phyloP scores from a whole-genome alignment of 1,140 invertebrate species.

The Steinernema feltiae region DNA sequence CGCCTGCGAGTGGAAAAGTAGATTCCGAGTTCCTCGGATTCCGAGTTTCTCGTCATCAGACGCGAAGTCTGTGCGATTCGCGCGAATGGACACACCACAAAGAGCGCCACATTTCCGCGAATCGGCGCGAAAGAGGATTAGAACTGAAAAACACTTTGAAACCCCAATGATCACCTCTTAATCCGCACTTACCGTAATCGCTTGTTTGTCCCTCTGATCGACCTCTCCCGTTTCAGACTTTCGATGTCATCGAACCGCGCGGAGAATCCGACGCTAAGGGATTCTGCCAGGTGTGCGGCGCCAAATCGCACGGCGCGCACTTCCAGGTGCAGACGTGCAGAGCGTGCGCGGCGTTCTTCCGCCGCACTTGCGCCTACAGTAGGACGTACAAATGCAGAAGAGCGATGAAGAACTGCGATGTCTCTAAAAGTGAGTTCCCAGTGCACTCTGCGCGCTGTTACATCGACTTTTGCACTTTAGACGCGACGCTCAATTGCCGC shows the following conservation, averaged over 20 bases:
- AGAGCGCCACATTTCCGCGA: no score
- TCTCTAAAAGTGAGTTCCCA: slow-evolving; percentile 71
- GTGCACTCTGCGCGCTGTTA: not conserved
- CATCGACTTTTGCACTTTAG: not conserved
- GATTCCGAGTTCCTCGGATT: no score
- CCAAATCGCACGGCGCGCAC: slow-evolving; percentile 90
- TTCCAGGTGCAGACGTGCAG: slow-evolving; percentile 93
- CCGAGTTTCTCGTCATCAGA: no score
- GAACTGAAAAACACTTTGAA: no score
- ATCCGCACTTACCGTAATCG: no score
- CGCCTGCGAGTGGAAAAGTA: no score
- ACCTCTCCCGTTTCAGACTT: not conserved
- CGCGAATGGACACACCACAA: no score
- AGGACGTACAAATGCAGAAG: slow-evolving; percentile 96
- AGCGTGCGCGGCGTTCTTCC: slow-evolving; percentile 90
- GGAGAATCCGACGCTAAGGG: not conserved
- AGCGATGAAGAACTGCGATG: slow-evolving; percentile 82
- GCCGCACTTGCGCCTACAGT: slow-evolving; percentile 69
- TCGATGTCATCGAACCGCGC: not conserved
- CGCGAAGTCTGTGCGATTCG: no score
- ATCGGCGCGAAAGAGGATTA: no score
- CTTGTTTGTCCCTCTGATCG: not conserved
- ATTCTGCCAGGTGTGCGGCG: slow-evolving; percentile 86
- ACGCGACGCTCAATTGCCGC: not conserved
- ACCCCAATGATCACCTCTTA: no score